Percentiles rank a stretch among this genome's conserved stretches.
phyloP scores from a whole-genome alignment of 1,140 invertebrate species.

The Metopolophium dirhodum region DNA sequence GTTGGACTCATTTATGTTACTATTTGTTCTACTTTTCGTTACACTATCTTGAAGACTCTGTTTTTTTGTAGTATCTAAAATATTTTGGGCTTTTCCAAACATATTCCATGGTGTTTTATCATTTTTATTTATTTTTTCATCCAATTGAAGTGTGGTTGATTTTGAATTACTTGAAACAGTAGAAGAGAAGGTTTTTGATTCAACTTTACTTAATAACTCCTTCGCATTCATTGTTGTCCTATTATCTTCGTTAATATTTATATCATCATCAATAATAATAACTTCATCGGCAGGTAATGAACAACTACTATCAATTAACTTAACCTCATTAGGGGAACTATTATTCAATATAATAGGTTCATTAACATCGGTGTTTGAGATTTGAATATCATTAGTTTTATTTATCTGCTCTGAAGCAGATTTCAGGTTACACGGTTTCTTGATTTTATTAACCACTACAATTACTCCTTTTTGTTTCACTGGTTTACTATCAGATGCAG shows the following conservation, averaged over 20 bases:
- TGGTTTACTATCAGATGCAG: slow-evolving; percentile 1
- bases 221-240: background rate
- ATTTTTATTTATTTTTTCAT: slow-evolving; percentile 4
- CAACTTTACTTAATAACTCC: background rate
- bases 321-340: background rate
- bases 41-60: background rate
- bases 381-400: background rate
- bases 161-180: background rate
- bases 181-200: background rate
- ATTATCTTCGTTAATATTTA: background rate
- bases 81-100: background rate
- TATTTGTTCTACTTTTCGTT: background rate
- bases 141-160: background rate
- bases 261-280: slow-evolving; percentile 27
- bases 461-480: slow-evolving; percentile 38
- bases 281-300: background rate
- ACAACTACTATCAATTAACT: background rate
- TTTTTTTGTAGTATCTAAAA: background rate
- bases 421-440: slow-evolving; percentile 42
- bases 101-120: background rate
- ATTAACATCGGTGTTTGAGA: background rate
- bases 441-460: slow-evolving; percentile 39
- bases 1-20: background rate
- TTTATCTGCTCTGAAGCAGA: background rate
- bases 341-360: background rate